These are phyloP conservation scores for Malacoraja senta DNA, from an alignment of 2,797 vertebrate genomes.

Conservation along the genomic window DNA sequence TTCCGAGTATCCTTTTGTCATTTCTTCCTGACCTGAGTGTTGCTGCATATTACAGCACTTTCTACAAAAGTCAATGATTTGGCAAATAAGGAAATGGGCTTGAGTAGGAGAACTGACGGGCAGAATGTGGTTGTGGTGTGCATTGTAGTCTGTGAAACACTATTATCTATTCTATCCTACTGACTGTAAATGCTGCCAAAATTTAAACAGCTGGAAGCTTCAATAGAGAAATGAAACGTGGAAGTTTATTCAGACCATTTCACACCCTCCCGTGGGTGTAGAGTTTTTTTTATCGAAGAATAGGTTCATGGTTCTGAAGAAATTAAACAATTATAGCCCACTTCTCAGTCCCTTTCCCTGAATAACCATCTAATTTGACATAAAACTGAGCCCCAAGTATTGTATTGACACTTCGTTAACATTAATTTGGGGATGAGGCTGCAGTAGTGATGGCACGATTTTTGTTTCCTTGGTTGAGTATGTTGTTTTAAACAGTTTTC, in stretches of 20 bases:
- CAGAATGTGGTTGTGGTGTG: no score
- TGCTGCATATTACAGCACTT: neutral
- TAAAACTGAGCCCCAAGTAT: neutral
- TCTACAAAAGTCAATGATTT: neutral
- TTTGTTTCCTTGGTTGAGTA: neutral
- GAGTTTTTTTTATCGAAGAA: neutral
- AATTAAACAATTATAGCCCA: neutral
- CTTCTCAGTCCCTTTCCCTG: neutral
- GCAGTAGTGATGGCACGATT: neutral
- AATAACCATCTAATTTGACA: neutral
- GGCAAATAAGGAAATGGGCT: neutral
- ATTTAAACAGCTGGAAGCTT: neutral
- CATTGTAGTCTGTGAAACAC: neutral
- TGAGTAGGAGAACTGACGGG: neutral
- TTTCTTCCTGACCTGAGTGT: neutral
- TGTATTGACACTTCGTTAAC: neutral
- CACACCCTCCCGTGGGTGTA: neutral
- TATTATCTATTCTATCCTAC: neutral
- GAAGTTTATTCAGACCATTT: neutral
- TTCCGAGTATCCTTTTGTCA: neutral
- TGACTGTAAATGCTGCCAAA: neutral
- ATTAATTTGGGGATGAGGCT: neutral
- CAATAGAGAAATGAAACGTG: constrained; percentile 1
- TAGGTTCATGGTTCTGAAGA: neutral
- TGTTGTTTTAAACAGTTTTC: neutral